Evolutionary conservation across 1,140 invertebrate species (phyloP), one percentile per base, ranked within the genome.

Genomic region (Eulimnadia texana): DNA sequence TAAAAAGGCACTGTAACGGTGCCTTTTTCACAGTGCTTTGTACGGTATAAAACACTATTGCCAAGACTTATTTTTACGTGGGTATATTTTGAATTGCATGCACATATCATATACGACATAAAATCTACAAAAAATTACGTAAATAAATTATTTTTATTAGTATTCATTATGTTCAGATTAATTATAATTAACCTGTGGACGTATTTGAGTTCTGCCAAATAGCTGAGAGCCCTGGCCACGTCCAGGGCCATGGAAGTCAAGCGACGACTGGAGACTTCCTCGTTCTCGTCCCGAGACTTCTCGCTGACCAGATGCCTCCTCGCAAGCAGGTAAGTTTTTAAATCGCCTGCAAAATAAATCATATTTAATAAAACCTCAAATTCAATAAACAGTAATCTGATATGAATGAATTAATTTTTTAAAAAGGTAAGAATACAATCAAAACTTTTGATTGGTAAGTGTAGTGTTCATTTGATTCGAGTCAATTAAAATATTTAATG

Each of bases 231-330:
- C 56, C 86, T 78, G 0, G 90, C 86, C 28, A 93, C 84, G 73
- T 94, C 90, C 55, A 88, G 73, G 0, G 89, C 87, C 82, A 93
- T 92, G 51, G 78, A 81, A 0, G 90, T 93, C 29, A 94, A 74
- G 53, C 82, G 82, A 61, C 84, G 83, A 60, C 82, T 79, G 0
- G 83, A 86, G 50, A 93, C 81, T 69, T 90, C 87, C 61, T 86
- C 82, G 19, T 76, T 78, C 58, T 86, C 84, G 22, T 79, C 77
- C 50, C 78, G 78, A 52, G 75, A 79, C 25, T 76, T 73, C 58
- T 83, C 82, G 62, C 82, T 84, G 0, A 90, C 87, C 64, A 93
- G 75, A 72, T 90, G 85, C 56, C 91, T 79, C 60, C 91, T 77
- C 0, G 85, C 87, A 24, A 94, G 72, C 47, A 95, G 75, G 71